Evolutionary conservation across 1,140 invertebrate species (phyloP), one percentile per base, ranked within the genome.

Genomic region (Drosophila prosaltans): DNA sequence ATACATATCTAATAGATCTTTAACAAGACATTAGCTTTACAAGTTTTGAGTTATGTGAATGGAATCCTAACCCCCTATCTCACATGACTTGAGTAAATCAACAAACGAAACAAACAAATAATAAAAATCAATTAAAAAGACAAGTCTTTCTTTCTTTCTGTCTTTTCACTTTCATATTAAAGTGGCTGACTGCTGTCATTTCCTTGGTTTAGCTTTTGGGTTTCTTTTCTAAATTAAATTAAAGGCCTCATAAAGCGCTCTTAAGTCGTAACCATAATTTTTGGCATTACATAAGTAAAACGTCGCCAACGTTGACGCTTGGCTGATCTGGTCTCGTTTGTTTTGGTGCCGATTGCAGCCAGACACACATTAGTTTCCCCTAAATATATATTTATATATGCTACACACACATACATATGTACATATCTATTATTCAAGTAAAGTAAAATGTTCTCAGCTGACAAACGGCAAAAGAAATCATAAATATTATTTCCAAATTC

Each of bases 221-320:
- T 72, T 79, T 16, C 16, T 16, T 79, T 58, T 67, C 45, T 55
- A 67, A 80, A 77, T 80, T 64, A 60, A 80, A 80, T 77, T 77
- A 77, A 79, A 69, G 51, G 74, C 69, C 77, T 73, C 74, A 79
- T 79, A 76, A 73, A 65, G 59, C 74, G 65, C 73, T 60, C 73
- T 60, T 60, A 69, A 72, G 68, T 76, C 68, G 65, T 64, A 60
- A 41, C 59, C 68, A 66, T 64, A 9, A 40, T 66, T 65, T 78
- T 65, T 11, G 60, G 60, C 39, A 65, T 81, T 81, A 81, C 75
- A 78, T 81, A 81, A 51, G 45, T 51, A 51, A 81, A 77, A 21
- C 57, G 73, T 75, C 78, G 72, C 54, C 65, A 67, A 59, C 26
- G 36, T 24, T 43, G 41, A 51, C 71, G 78, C 78, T 74, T 76